These are phyloP conservation scores for Coturnix japonica DNA, from an alignment of 2,113 vertebrate genomes.

Conservation along the genomic window DNA sequence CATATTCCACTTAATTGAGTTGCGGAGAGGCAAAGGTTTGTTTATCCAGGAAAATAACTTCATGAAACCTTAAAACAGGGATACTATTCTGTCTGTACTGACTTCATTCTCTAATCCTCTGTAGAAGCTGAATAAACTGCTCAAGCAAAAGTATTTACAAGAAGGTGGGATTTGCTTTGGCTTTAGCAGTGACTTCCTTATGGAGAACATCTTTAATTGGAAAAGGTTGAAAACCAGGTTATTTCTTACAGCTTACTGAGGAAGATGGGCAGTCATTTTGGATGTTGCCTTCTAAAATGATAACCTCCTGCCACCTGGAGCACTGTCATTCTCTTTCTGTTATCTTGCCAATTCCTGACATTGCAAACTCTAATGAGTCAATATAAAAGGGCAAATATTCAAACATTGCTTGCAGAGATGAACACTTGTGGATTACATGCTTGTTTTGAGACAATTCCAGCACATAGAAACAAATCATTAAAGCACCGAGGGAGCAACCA, in stretches of 20 bases:
- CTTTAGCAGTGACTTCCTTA: conserved; percentile 1
- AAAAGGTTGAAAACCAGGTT: background rate
- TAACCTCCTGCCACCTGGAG: background rate
- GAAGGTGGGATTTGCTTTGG: background rate
- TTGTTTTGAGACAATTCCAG: background rate
- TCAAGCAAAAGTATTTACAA: background rate
- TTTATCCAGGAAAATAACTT: background rate
- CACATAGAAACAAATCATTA: background rate
- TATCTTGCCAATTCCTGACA: background rate
- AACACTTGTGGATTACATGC: background rate
- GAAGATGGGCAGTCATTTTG: background rate
- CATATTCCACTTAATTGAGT: background rate
- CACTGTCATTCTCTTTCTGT: background rate
- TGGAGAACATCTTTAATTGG: background rate
- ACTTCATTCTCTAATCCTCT: background rate
- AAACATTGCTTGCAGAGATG: background rate
- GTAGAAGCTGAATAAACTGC: background rate
- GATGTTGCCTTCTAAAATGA: background rate
- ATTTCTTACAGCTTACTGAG: background rate
- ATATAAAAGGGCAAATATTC: conserved; percentile 27
- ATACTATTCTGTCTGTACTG: background rate
- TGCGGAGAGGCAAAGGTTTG: background rate
- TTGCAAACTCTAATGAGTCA: conserved; percentile 3
- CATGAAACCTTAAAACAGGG: background rate
- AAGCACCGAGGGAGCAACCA: background rate